Percentiles rank a stretch among this genome's conserved stretches.
These are phyloP conservation scores for Pteropus rufus DNA, from an alignment of 2,797 vertebrate genomes.

Conservation along the genomic window DNA sequence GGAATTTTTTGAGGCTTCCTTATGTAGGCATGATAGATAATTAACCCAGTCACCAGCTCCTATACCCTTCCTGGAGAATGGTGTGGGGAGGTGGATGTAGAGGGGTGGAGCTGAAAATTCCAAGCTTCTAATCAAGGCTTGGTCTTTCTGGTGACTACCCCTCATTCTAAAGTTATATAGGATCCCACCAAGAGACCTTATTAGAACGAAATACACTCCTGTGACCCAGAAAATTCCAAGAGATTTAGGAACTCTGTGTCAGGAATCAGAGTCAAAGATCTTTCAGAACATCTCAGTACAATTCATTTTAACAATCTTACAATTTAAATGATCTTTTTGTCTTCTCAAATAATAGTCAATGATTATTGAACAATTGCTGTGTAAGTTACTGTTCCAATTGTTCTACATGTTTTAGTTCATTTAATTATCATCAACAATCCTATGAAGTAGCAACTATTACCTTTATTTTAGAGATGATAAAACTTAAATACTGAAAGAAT, in stretches of 20 bases:
- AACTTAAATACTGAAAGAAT: background rate
- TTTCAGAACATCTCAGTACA: background rate
- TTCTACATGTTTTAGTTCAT: background rate
- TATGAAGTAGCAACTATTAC: background rate
- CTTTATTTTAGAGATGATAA: background rate
- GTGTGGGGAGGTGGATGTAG: no score
- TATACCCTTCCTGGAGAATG: background rate
- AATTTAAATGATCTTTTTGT: background rate
- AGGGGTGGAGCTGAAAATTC: background rate
- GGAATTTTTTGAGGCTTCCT: background rate
- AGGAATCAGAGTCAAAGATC: background rate
- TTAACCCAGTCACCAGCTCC: background rate
- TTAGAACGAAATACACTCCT: background rate
- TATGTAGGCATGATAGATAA: background rate
- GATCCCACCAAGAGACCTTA: background rate
- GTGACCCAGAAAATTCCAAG: background rate
- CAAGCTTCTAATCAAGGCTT: background rate
- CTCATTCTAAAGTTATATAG: background rate
- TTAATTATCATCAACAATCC: background rate
- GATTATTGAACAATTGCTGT: background rate
- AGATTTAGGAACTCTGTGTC: background rate
- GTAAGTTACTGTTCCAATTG: background rate
- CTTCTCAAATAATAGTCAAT: background rate
- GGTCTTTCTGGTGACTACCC: background rate
- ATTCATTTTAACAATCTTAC: background rate